Percentiles rank a stretch among this genome's conserved stretches.
Conservation (phyloP, 2,888 invertebrate species). For the Muscina levida region DNA sequence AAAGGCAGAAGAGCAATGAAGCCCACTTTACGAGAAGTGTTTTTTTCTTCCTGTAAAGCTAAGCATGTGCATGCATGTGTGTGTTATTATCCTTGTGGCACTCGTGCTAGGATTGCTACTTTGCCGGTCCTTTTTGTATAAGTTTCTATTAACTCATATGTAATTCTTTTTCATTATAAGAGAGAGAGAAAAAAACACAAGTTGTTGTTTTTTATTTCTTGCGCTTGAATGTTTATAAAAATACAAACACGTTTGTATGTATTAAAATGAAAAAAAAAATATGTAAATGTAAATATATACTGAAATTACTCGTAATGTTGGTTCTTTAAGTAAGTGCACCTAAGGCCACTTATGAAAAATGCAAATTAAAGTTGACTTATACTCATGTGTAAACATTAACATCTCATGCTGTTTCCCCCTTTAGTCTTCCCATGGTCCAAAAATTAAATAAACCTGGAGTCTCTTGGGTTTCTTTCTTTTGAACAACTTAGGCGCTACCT, state of each 20-base stretch:
- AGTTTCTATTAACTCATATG: constrained; percentile 31
- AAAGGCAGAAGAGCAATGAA: background rate
- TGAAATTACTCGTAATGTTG: constrained; percentile 63
- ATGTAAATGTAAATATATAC: constrained; percentile 10
- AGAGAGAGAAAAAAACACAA: constrained; percentile 26
- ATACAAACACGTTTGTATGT: constrained; percentile 33
- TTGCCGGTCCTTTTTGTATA: constrained; percentile 70
- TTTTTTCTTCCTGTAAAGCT: too few relatives aligned
- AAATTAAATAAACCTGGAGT: background rate
- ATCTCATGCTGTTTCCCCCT: constrained; percentile 20
- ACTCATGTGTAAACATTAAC: constrained; percentile 66
- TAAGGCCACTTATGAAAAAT: constrained; percentile 77
- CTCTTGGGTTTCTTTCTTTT: constrained; percentile 43
- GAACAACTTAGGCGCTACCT: constrained; percentile 33
- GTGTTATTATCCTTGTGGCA: constrained; percentile 22
- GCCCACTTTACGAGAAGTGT: constrained; percentile 7
- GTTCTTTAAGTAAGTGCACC: constrained; percentile 76
- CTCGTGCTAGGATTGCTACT: constrained; percentile 67
- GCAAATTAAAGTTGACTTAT: constrained; percentile 77
- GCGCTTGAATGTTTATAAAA: constrained; percentile 6
- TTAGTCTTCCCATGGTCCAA: background rate
- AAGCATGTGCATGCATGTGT: constrained; percentile 13
- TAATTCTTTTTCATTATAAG: constrained; percentile 33
- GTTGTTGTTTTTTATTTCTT: constrained; percentile 36
- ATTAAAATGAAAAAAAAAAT: constrained; percentile 6